phyloP scores from a whole-genome alignment of 2,888 invertebrate genomes.

The Danaus chrysippus region DNA sequence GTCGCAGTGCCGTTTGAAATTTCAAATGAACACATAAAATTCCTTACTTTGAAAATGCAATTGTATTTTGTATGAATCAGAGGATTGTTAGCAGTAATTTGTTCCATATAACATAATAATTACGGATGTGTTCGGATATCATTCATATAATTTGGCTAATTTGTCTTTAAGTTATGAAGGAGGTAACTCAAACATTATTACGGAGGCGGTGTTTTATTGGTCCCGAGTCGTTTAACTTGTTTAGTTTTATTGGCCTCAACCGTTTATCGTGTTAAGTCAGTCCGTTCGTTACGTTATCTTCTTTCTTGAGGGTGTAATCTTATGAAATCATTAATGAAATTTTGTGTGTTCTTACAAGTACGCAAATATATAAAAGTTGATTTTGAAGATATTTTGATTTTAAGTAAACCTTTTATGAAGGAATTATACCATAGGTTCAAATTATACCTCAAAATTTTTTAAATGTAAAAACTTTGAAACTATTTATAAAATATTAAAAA shows the following conservation, averaged over 20 bases:
- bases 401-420: too few relatives aligned
- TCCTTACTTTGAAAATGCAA: slow-evolving; percentile 21
- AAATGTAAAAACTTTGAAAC: too few relatives aligned
- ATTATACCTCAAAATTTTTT: too few relatives aligned
- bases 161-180: slow-evolving; percentile 36
- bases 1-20: slow-evolving; percentile 31
- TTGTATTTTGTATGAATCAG: slow-evolving; percentile 18
- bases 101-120: slow-evolving; percentile 50
- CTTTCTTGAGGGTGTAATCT: slow-evolving; percentile 54
- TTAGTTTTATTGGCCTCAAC: slow-evolving; percentile 69
- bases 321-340: slow-evolving; percentile 62
- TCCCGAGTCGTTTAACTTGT: slow-evolving; percentile 64
- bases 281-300: slow-evolving; percentile 51
- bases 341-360: slow-evolving; percentile 39
- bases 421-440: too few relatives aligned
- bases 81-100: slow-evolving; percentile 40
- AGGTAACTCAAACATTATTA: slow-evolving; percentile 46
- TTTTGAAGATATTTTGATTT: too few relatives aligned
- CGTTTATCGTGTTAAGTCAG: slow-evolving; percentile 73
- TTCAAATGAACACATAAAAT: slow-evolving; percentile 38
- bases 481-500: too few relatives aligned
- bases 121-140: slow-evolving; percentile 25
- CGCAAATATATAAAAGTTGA: too few relatives aligned
- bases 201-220: slow-evolving; percentile 59
- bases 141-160: slow-evolving; percentile 42